Conservation (phyloP, 2,888 invertebrate species). For the Hetaerina titia region DNA sequence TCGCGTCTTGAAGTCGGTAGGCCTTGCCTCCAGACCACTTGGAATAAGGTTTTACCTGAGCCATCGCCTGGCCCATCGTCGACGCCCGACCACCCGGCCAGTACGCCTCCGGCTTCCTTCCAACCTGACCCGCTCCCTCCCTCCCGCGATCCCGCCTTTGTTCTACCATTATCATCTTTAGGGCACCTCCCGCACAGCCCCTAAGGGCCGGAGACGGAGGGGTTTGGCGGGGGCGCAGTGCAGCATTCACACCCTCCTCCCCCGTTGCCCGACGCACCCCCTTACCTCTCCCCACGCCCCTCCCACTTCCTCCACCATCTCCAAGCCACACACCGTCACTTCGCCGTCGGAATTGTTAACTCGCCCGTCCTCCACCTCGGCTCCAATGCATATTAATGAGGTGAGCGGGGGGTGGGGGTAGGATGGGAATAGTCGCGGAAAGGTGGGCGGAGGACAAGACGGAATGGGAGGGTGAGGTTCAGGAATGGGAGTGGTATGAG, state of each 20-base stretch:
- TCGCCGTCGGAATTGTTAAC: slow-evolving; percentile 65
- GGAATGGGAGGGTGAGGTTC: no score
- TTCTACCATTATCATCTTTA: slow-evolving; percentile 53
- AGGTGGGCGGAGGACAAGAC: background rate
- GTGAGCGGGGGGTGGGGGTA: background rate
- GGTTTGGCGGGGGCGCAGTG: background rate
- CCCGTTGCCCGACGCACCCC: no score
- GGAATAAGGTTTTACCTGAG: background rate
- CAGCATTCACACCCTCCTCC: background rate
- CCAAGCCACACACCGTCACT: slow-evolving; percentile 59
- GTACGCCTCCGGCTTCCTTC: no score
- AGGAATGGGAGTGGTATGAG: background rate
- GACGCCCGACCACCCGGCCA: no score
- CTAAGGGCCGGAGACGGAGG: background rate
- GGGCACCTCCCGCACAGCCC: background rate
- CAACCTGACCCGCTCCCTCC: background rate
- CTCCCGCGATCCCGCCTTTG: background rate
- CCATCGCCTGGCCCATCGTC: background rate
- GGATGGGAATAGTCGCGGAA: background rate
- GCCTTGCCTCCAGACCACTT: no score
- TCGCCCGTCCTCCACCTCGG: slow-evolving; percentile 44
- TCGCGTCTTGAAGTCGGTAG: no score
- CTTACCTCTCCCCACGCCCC: background rate
- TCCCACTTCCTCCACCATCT: background rate
- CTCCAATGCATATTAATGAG: slow-evolving; percentile 64